Conservation (phyloP, 2,113 vertebrate species). For the Ailurus styani region DNA sequence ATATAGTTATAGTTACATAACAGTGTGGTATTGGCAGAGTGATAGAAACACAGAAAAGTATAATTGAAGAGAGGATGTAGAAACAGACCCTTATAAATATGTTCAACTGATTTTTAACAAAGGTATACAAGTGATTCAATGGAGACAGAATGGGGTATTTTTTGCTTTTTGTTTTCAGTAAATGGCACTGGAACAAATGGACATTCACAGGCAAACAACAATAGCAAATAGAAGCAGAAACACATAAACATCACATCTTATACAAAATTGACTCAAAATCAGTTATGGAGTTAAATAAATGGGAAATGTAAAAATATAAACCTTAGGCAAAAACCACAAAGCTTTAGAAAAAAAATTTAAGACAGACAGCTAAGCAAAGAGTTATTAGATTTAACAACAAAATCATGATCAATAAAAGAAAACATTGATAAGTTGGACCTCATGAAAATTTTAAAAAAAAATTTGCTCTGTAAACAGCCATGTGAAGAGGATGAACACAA, state of each 20-base stretch:
- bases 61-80: not conserved
- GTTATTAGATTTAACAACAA: not conserved
- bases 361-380: not conserved
- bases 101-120: not conserved
- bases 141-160: not conserved
- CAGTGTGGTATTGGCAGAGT: not conserved
- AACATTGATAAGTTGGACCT: not conserved
- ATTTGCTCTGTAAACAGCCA: not conserved
- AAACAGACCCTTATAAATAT: not conserved
- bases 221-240: not conserved
- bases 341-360: not conserved
- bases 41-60: not conserved
- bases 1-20: not conserved
- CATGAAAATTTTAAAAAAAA: not conserved
- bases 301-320: not conserved
- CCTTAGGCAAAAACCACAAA: not conserved
- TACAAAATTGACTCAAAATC: not conserved
- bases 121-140: not conserved
- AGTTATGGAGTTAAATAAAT: not conserved
- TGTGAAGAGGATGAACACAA: not conserved
- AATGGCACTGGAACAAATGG: not conserved
- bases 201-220: not conserved
- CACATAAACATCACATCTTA: not conserved
- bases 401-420: not conserved
- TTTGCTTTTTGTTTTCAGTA: not conserved